Evolutionary conservation across 2,113 vertebrate genomes (phyloP).

Genomic region (Eulacestoma nigropectus): DNA sequence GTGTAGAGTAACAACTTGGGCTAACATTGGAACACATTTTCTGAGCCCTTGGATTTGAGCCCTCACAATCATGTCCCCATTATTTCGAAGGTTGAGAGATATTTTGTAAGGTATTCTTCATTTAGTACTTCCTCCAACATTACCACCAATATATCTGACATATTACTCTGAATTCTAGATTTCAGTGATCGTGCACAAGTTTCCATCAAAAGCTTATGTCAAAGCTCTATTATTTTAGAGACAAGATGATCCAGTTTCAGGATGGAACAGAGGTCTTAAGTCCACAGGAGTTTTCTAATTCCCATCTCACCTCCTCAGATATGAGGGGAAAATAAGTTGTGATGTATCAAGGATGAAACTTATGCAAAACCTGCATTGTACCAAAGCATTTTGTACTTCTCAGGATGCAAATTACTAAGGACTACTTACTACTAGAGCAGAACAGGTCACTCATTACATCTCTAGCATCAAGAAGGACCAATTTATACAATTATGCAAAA

Average conservation of each 20-base stretch:
- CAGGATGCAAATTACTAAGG: not conserved
- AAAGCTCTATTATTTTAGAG: not conserved
- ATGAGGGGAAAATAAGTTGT: not conserved
- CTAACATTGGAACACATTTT: not conserved
- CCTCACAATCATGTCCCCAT: accelerated
- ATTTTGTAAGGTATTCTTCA: not conserved
- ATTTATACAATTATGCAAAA: not conserved
- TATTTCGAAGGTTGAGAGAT: not conserved
- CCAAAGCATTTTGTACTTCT: not conserved
- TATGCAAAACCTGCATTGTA: not conserved
- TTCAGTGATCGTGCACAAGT: not conserved
- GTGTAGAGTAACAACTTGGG: not conserved
- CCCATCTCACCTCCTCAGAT: not conserved
- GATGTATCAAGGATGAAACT: not conserved
- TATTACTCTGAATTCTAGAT: not conserved
- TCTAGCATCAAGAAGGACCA: not conserved
- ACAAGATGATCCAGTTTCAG: not conserved
- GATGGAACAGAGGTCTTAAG: not conserved
- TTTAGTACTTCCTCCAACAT: not conserved
- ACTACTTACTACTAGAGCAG: not conserved
- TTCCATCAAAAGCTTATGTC: not conserved
- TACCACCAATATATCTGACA: not conserved
- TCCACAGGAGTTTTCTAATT: not conserved
- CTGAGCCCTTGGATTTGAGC: not conserved
- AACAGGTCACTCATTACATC: not conserved